Base-by-base conservation (phyloP, 2,113 vertebrate genomes). In the Scortum barcoo region DNA sequence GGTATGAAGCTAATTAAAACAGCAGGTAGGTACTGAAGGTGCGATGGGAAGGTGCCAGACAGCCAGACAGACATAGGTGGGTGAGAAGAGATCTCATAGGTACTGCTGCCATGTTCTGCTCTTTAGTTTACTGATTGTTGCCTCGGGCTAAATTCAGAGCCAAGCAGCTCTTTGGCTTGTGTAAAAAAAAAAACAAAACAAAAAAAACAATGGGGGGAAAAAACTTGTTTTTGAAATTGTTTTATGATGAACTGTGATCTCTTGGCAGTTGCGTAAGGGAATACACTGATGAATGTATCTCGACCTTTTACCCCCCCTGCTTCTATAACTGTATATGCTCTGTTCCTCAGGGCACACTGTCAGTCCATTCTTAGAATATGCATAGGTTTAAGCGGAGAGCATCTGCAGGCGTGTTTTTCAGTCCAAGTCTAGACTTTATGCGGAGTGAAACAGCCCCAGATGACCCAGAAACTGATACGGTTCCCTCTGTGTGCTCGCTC, bases 1-100 rank as follows among this genome's bases (percentile, higher is more conserved):
- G 82, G 91, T 88, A 86, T 76, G 57, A 66, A 85, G 85, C 92
- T 93, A 93, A 94, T 95, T 94, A 93, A 89, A 92, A 90, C 90
- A 82, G 87, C 91, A 84, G 89, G 92, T 81, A 87, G 91, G 86
- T 78, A 76, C 75, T 77, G 80, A 83, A 83, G 88, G 83, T 93
- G 91, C 56, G 30, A 92, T 87, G 81, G 86, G 84, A 85, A 91
- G 80, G 90, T 92, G 92, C 83, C 85, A 89, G 83, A 91, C 81
- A 81, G 81, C 16, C 90, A 78, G 78, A 78, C 83, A 85, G 71
- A 85, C 76, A 70, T 61, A 48, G 88, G 79, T 73, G 80, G 80
- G 71, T 69, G 86, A 84, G 82, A 63, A 71, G 74, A 75, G 71
- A 86, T 80, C 86, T 88, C 76, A 28, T 22, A 44, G 78, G 72